phyloP scores from a whole-genome alignment of 2,797 vertebrate species.

The Potorous gilbertii region DNA sequence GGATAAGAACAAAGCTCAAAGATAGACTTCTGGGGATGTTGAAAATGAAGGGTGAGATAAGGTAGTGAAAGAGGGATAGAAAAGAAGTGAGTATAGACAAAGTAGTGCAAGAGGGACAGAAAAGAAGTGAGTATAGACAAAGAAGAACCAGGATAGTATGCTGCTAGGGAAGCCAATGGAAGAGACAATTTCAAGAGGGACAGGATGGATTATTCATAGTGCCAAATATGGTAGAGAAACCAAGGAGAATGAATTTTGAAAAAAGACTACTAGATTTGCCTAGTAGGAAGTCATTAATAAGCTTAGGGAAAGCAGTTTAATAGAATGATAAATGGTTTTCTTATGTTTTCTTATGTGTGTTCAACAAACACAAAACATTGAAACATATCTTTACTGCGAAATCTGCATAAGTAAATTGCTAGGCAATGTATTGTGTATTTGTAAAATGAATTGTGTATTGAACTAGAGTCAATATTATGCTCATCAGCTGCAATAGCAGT shows the following conservation, averaged over 20 bases:
- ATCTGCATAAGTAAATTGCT: not conserved
- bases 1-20: not conserved
- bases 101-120: not conserved
- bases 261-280: not conserved
- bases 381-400: not conserved
- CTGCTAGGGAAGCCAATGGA: not conserved
- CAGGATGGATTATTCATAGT: not conserved
- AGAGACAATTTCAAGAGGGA: not conserved
- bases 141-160: not conserved
- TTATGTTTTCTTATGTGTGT: not conserved
- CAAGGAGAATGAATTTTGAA: not conserved
- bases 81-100: not conserved
- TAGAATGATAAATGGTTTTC: not conserved
- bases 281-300: not conserved
- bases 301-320: not conserved
- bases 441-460: not conserved
- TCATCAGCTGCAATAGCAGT: not conserved
- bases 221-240: not conserved
- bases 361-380: not conserved
- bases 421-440: not conserved
- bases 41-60: conserved; percentile 2
- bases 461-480: not conserved
- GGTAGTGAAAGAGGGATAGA: not conserved
- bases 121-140: not conserved
- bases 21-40: not conserved